phyloP scores from a whole-genome alignment of 2,797 vertebrate species.

The Petrocephalus schoutedeni region DNA sequence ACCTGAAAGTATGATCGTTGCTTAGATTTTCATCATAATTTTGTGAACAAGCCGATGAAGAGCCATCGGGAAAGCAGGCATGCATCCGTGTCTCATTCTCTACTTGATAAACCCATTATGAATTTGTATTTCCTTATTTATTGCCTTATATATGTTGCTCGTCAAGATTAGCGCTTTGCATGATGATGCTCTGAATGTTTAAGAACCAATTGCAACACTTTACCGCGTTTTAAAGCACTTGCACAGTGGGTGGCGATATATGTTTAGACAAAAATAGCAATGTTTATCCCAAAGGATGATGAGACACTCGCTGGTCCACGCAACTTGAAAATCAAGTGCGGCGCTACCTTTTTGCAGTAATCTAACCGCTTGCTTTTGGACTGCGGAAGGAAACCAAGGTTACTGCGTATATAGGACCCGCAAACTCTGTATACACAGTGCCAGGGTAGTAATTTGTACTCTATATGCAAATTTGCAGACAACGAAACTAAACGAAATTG shows the following conservation, averaged over 20 bases:
- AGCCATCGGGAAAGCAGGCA: not conserved
- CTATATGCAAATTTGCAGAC: not conserved
- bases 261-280: not conserved
- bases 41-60: not conserved
- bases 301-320: not conserved
- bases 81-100: not conserved
- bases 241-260: not conserved
- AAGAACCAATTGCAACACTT: not conserved
- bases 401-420: not conserved
- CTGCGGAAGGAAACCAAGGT: not conserved
- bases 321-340: not conserved
- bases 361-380: not conserved
- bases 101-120: not conserved
- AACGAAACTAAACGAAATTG: not conserved
- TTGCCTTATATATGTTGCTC: not conserved
- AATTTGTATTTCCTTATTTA: not conserved
- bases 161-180: not conserved
- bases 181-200: not conserved
- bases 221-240: not conserved
- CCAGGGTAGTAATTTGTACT: not conserved
- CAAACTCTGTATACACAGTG: not conserved
- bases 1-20: not conserved
- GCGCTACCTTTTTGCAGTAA: not conserved
- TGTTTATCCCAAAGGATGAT: not conserved
- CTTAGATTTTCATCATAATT: not conserved